Conservation (phyloP, 2,888 invertebrate genomes). For the Asteroscopus sphinx region DNA sequence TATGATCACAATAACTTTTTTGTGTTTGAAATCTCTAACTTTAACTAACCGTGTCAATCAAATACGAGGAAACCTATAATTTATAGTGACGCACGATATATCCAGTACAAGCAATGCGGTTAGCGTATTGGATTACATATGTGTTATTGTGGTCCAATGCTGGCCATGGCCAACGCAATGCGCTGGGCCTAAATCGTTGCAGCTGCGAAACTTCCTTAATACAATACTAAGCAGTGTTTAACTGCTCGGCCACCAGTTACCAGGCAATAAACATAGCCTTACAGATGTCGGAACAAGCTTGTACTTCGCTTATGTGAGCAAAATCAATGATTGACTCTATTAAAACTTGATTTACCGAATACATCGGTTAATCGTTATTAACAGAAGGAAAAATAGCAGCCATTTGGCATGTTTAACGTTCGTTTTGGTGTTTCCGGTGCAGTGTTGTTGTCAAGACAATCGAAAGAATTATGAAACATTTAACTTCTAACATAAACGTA, state of each 20-base stretch:
- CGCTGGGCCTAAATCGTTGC: constrained; percentile 54
- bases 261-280: neutral
- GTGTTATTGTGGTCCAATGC: constrained; percentile 61
- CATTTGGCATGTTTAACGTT: neutral
- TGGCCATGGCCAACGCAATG: constrained; percentile 61
- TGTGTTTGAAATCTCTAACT: constrained; percentile 20
- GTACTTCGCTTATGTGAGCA: constrained; percentile 14
- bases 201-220: constrained; percentile 34
- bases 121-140: constrained; percentile 63
- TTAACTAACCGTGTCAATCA: constrained; percentile 28
- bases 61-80: constrained; percentile 43
- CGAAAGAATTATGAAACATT: too few species aligned
- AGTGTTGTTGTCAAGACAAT: neutral
- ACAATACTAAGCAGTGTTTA: constrained; percentile 35
- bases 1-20: neutral
- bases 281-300: constrained; percentile 3
- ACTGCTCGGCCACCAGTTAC: neutral
- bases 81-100: constrained; percentile 44
- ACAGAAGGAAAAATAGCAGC: neutral
- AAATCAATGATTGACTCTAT: constrained; percentile 20
- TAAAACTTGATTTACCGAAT: neutral
- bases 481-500: neutral
- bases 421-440: neutral
- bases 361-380: neutral
- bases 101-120: constrained; percentile 62